Evolutionary conservation across 2,888 invertebrate genomes (phyloP), one percentile per base, ranked within the genome.

Genomic region (Charanyca ferruginea): DNA sequence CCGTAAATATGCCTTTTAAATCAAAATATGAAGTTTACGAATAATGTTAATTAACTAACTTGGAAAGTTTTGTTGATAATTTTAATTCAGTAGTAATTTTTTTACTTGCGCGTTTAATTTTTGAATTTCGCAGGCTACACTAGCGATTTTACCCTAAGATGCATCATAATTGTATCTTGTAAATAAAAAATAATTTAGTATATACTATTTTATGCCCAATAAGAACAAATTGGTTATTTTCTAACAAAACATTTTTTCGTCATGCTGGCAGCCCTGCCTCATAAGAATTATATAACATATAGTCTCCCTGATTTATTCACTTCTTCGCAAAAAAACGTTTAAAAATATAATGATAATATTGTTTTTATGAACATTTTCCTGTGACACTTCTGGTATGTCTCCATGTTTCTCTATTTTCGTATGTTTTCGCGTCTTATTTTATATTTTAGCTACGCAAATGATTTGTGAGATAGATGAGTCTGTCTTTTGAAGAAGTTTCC

Each of bases 341-440:
- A 78, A 49, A 77, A 77, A 78, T 74, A 77, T 59, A 52, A 70
- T 54, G 6, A 59, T 66, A 77, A 42, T 70, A 79, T 73, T 63
- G 66, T 79, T 77, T 77, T 79, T 79, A 79, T 66, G 45, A 68
- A 63, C 45, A 59, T 79, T 78, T 79, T 75, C 72, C 72, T 54
- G 58, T 58, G 60, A 53, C 51, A 64, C 1, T 42, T 18, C 51
- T 61, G 11, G 32, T 9, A 32, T 11, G 9, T n/a, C 13, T n/a
- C 7, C n/a, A 23, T 38, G 41, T 49, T 32, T 23, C 32, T 64
- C 23, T 23, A 64, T 64, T 64, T 64, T 23, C 2, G 42, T n/a
- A 5, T 11, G 18, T 38, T 53, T 66, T 54, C 23, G 8, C 16
- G 18, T 45, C 28, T 45, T 18, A 49, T 74, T 23, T 32, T 67